These are phyloP conservation scores for Enteromius trimaculatus DNA, from an alignment of 2,797 vertebrate species.

Conservation along the genomic window DNA sequence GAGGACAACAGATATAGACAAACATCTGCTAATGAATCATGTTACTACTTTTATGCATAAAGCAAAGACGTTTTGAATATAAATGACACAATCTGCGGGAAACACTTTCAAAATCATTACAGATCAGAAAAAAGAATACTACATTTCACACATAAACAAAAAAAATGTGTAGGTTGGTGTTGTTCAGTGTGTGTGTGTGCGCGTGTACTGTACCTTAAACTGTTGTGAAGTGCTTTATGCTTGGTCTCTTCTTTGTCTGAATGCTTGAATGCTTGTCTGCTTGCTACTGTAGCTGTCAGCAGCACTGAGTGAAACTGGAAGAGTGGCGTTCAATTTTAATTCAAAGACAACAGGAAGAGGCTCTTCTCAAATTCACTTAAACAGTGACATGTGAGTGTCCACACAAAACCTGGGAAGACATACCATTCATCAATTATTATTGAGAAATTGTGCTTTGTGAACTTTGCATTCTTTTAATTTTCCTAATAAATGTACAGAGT, in stretches of 20 bases:
- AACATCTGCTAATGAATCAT: background rate
- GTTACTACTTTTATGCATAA: background rate
- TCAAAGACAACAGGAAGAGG: constrained; percentile 66
- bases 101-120: background rate
- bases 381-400: background rate
- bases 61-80: background rate
- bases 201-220: constrained; percentile 37
- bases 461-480: background rate
- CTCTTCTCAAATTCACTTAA: constrained; percentile 16
- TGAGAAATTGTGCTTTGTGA: background rate
- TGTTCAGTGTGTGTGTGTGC: background rate
- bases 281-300: background rate
- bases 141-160: constrained; percentile 6
- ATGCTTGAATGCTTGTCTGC: background rate
- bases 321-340: constrained; percentile 59
- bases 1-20: background rate
- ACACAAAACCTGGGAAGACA: background rate
- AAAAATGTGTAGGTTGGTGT: background rate
- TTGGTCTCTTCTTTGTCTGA: constrained; percentile 15
- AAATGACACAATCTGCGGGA: background rate
- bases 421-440: background rate
- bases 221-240: constrained; percentile 7
- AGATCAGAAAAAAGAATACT: background rate
- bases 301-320: constrained; percentile 60
- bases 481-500: background rate